A percentile compares a stretch with the other conserved stretches of the same genome.
Conservation (phyloP, 2,113 vertebrate species). For the Poecile atricapillus region DNA sequence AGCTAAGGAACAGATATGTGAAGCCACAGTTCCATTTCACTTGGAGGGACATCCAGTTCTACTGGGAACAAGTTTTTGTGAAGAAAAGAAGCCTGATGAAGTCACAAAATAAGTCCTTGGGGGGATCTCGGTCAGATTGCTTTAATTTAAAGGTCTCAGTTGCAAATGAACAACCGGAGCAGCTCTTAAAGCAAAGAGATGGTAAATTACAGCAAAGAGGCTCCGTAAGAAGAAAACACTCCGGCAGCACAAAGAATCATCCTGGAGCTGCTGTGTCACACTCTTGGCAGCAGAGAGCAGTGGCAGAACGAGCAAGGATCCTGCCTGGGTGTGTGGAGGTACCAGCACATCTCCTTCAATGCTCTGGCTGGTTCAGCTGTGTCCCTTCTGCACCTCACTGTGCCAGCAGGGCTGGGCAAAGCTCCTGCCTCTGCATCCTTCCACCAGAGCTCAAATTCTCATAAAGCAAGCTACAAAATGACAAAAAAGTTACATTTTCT, state of each 20-base stretch:
- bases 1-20: neutral
- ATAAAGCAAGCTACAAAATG: neutral
- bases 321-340: no score
- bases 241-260: neutral
- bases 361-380: neutral
- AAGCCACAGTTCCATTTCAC: neutral
- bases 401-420: neutral
- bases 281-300: neutral
- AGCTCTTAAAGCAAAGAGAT: neutral
- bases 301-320: neutral
- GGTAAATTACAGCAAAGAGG: neutral
- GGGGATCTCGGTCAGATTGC: neutral
- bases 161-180: neutral
- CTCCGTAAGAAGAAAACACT: neutral
- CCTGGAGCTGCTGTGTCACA: neutral
- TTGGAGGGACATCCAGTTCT: neutral
- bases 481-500: neutral
- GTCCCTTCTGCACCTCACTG: accelerated
- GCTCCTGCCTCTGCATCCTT: neutral
- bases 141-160: neutral
- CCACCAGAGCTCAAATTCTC: neutral
- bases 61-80: neutral
- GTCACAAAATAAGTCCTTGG: neutral
- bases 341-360: accelerated
- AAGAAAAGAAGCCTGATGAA: neutral